phyloP scores from a whole-genome alignment of 2,113 vertebrate genomes.

The Campylomormyrus numenius region DNA sequence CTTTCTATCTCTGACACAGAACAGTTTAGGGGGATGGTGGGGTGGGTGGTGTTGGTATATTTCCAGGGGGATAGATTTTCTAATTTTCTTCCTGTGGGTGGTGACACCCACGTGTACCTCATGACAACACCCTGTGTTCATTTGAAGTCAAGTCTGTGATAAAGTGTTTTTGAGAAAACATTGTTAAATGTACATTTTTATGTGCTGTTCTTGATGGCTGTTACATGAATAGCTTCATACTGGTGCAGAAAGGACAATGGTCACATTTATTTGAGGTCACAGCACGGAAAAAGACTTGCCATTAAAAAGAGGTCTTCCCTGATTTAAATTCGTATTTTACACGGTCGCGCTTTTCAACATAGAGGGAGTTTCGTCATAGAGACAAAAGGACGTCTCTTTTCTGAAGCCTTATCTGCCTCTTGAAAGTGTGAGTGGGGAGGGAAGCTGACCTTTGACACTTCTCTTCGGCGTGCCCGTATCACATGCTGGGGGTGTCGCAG shows the following conservation, averaged over 20 bases:
- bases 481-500: conserved; percentile 47
- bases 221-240: neutral
- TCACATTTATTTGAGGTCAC: conserved; percentile 46
- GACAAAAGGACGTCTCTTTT: conserved; percentile 57
- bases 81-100: neutral
- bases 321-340: conserved; percentile 64
- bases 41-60: neutral
- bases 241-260: conserved; percentile 49
- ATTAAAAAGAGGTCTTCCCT: conserved; percentile 52
- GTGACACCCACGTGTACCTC: neutral
- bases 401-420: conserved; percentile 32
- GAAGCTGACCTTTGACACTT: conserved; percentile 60
- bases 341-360: conserved; percentile 66
- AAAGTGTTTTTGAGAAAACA: neutral
- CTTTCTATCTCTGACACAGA: neutral
- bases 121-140: neutral
- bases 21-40: neutral
- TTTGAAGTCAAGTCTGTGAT: neutral
- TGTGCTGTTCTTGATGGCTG: neutral
- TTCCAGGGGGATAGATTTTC: neutral
- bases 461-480: conserved; percentile 38
- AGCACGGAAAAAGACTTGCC: conserved; percentile 47
- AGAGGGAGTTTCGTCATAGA: conserved; percentile 49
- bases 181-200: conserved; percentile 1
- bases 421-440: conserved; percentile 55